These are phyloP conservation scores for Drosophila repleta DNA, from an alignment of 1,140 invertebrate species.

Conservation along the genomic window DNA sequence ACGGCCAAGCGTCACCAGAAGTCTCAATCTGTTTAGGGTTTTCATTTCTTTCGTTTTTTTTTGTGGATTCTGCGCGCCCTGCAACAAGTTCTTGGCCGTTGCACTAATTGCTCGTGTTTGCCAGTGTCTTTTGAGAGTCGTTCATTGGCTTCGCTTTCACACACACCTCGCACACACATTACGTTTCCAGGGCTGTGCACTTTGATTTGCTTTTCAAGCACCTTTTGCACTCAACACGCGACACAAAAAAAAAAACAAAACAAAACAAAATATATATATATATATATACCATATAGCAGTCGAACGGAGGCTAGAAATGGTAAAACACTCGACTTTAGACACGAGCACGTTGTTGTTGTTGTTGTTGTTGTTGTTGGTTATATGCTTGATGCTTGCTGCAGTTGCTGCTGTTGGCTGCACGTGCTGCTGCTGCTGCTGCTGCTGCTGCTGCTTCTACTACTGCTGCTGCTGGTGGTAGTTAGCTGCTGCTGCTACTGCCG, in stretches of 20 bases:
- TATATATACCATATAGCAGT: slow-evolving; percentile 9
- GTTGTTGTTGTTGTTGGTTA: slow-evolving; percentile 19
- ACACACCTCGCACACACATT: background rate
- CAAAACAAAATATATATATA: background rate
- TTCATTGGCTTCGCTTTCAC: slow-evolving; percentile 18
- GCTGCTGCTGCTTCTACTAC: slow-evolving; percentile 4
- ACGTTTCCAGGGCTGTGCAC: slow-evolving; percentile 42
- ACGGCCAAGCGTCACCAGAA: slow-evolving; percentile 2
- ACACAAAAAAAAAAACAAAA: slow-evolving; percentile 45
- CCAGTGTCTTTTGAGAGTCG: slow-evolving; percentile 13
- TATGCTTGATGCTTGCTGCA: slow-evolving; percentile 13
- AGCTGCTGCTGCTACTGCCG: slow-evolving; percentile 30
- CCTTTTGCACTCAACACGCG: slow-evolving; percentile 56
- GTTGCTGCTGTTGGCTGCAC: slow-evolving; percentile 28
- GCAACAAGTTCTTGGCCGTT: slow-evolving; percentile 33
- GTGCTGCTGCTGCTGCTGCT: slow-evolving; percentile 21
- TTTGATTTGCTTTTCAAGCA: slow-evolving; percentile 54
- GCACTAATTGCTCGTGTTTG: slow-evolving; percentile 19
- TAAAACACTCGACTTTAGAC: slow-evolving; percentile 33
- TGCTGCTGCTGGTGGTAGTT: slow-evolving; percentile 28
- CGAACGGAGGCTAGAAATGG: slow-evolving; percentile 16
- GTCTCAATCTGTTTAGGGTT: background rate
- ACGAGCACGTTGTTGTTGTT: slow-evolving; percentile 17
- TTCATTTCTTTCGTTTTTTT: too few relatives aligned
- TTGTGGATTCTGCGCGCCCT: slow-evolving; percentile 18